Percentiles rank a stretch among this genome's conserved stretches.
Evolutionary conservation across 1,140 invertebrate genomes (phyloP).

Genomic region (Cherax destructor): DNA sequence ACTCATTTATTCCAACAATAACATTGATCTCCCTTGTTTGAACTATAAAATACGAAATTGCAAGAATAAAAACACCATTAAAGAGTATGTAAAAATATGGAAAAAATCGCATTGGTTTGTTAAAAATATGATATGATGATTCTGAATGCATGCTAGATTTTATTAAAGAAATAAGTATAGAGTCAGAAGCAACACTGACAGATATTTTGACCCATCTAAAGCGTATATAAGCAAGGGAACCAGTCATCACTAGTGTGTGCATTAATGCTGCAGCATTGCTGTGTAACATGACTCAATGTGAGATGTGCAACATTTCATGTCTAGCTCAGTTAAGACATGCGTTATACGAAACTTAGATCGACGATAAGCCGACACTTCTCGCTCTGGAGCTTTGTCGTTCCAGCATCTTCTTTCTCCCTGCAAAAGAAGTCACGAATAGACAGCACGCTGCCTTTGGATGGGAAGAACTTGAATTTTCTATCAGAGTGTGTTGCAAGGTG

Average conservation of each 20-base stretch:
- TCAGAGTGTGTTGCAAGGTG: background rate
- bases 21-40: background rate
- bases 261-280: background rate
- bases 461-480: constrained; percentile 60
- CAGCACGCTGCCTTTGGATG: constrained; percentile 52
- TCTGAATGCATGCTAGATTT: background rate
- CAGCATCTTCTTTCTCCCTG: constrained; percentile 43
- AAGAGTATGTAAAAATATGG: background rate
- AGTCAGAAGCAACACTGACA: background rate
- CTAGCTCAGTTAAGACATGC: constrained; percentile 7
- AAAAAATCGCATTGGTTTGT: background rate
- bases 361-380: constrained; percentile 36
- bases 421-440: constrained; percentile 60
- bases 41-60: background rate
- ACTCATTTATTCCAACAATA: background rate
- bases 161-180: background rate
- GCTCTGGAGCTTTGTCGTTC: constrained; percentile 31
- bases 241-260: background rate
- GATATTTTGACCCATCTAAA: background rate
- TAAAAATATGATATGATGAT: background rate
- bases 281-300: background rate
- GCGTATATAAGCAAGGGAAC: background rate
- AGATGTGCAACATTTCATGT: background rate
- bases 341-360: constrained; percentile 51
- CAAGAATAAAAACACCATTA: background rate